Evolutionary conservation across 2,888 invertebrate genomes (phyloP).

Genomic region (Metalampra italica): DNA sequence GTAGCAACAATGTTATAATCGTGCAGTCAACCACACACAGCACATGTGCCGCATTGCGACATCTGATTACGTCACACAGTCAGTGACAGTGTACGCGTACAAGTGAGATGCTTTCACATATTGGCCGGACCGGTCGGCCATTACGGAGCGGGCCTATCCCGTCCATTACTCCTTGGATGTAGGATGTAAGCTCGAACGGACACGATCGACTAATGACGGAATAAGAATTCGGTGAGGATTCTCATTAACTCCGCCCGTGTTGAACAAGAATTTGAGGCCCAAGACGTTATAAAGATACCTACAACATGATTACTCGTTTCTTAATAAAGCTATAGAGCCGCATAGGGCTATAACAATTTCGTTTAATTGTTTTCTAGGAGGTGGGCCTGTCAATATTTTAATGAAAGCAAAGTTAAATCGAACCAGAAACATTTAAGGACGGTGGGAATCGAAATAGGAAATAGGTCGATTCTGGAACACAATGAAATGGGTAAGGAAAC

Average conservation of each 20-base stretch:
- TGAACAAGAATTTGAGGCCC: neutral
- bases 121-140: constrained; percentile 50
- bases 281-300: constrained; percentile 6
- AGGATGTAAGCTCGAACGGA: constrained; percentile 32
- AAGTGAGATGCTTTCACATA: constrained; percentile 41
- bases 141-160: constrained; percentile 45
- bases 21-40: too few species aligned
- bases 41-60: constrained; percentile 9
- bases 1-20: too few species aligned
- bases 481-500: constrained; percentile 13
- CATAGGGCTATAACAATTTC: constrained; percentile 1
- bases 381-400: constrained; percentile 3
- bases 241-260: constrained; percentile 31
- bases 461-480: constrained; percentile 9
- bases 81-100: constrained; percentile 29
- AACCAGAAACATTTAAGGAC: neutral
- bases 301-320: constrained; percentile 8
- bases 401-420: neutral
- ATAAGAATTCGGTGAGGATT: constrained; percentile 47
- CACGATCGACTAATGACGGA: constrained; percentile 48
- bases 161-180: constrained; percentile 20
- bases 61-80: constrained; percentile 8
- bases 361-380: constrained; percentile 2
- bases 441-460: constrained; percentile 1
- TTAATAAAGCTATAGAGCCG: neutral